Base-by-base conservation (phyloP, 2,888 invertebrate genomes). In the Habroteleia sp. region DNA sequence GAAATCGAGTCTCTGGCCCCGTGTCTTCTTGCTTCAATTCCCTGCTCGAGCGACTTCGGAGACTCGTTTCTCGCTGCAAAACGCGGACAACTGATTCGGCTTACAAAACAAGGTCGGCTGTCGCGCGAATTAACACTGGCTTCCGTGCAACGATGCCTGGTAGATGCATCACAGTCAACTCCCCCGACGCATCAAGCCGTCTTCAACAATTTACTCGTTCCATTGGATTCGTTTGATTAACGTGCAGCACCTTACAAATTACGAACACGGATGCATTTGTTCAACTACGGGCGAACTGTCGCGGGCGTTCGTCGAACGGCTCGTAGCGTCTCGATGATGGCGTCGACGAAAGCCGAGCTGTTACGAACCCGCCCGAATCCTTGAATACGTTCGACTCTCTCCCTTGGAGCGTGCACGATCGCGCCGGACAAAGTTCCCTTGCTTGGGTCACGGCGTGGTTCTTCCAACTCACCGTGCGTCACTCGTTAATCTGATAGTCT, bases 251-350 rank as follows among this genome's bases (percentile, higher is more conserved):
- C 81, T 78, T 41, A 68, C 78, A 68, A 73, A 77, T 82, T 82
- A 84, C 82, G 82, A 82, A 86, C 88, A 85, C 88, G 86, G 83
- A 86, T 86, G 88, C 88, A 85, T 88, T 87, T 87, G 87, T 80
- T 83, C 77, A 74, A 77, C 69, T 52, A 54, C 72, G 82, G 80
- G 76, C 81, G 80, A 75, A 78, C 78, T 81, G 82, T 82, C 83
- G 84, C 81, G 80, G 76, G 77, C 80, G 83, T 79, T 83, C 84
- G 83, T 82, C 81, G 80, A 82, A 82, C 82, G 82, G 80, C 81
- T 81, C 82, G 82, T 82, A 82, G 81, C 82, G 82, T 79, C 80
- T 56, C 69, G 65, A 73, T 44, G 60, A 76, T 79, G 80, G 80
- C 80, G 80, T 77, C 84, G 84, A 77, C 77, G 65, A 13, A 10